Evolutionary conservation across 1,140 invertebrate genomes (phyloP), one percentile per base, ranked within the genome.

Genomic region (Aporrectodea caliginosa): DNA sequence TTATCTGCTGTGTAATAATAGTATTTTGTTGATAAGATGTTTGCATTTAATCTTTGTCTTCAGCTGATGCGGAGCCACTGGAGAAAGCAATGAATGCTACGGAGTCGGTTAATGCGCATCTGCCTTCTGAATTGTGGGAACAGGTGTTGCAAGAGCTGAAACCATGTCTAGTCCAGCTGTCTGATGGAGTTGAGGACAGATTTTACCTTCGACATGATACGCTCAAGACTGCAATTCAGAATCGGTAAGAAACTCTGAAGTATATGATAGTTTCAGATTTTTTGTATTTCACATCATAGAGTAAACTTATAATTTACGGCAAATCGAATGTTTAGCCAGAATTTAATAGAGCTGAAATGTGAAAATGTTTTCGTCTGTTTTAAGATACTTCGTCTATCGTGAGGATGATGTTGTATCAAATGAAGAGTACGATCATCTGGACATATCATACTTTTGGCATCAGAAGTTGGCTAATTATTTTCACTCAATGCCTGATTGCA

Each of bases 371-470:
- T n/a, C n/a, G n/a, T n/a, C n/a, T n/a, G n/a, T 58, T 58, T 58
- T 6, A 6, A 58, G 43, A 22, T 58, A 58, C 43, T 58, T 58
- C 22, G 43, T 58, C 6, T 58, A 58, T 22, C 6, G 22, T 58
- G 43, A 58, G 6, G 43, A 12, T 12, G 22, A 58, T 22, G 6
- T 6, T 22, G 22, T 58, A 22, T 58, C 43, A 6, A 58, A 58
- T 58, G 43, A 58, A 12, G 43, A 58, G 6, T 58, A 84, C n/a
- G 85, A 84, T 27, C 80, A 82, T 73, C 82, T 83, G 16, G 83
- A 84, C 58, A 82, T 80, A 0, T 84, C 83, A 73, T 83, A 84
- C 33, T 87, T 85, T 84, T 88, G 87, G 87, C 87, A 87, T 75
- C 35, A 73, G 29, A 78, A 81, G 69, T 69, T 82, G 33, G 81